Conservation (phyloP, 2,113 vertebrate genomes). For the Gymnarchus niloticus region DNA sequence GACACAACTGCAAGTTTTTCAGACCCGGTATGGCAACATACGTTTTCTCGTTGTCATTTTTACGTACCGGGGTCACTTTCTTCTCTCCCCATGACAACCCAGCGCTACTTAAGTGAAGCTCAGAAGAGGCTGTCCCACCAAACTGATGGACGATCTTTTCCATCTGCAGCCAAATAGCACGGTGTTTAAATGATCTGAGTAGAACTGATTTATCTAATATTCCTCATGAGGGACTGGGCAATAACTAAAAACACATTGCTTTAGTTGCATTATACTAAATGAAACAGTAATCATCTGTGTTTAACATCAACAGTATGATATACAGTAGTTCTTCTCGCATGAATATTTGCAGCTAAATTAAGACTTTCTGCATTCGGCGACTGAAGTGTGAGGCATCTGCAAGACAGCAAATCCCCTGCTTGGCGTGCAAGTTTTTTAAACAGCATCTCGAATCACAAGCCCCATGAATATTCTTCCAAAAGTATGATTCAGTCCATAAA, state of each 20-base stretch:
- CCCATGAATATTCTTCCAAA: slow-evolving; percentile 5
- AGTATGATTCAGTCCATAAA: neutral
- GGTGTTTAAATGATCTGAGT: too few relatives aligned
- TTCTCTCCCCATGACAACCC: neutral
- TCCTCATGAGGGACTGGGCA: neutral
- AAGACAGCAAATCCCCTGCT: neutral
- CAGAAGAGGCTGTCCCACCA: neutral
- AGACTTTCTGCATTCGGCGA: neutral
- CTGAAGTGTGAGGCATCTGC: neutral
- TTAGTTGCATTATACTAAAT: neutral
- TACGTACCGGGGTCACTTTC: neutral
- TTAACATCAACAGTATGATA: neutral
- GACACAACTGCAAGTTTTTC: neutral
- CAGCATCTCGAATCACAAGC: neutral
- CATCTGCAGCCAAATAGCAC: too few relatives aligned
- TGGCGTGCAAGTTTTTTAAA: neutral
- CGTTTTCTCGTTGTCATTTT: too few relatives aligned
- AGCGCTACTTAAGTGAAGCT: neutral
- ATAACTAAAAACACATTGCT: neutral
- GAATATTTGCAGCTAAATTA: neutral
- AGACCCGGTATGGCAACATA: neutral
- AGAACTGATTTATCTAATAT: neutral
- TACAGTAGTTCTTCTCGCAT: neutral
- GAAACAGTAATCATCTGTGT: neutral
- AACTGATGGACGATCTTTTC: neutral